These are phyloP conservation scores for Brachionus rubens DNA, from an alignment of 1,140 invertebrate genomes.

Conservation along the genomic window DNA sequence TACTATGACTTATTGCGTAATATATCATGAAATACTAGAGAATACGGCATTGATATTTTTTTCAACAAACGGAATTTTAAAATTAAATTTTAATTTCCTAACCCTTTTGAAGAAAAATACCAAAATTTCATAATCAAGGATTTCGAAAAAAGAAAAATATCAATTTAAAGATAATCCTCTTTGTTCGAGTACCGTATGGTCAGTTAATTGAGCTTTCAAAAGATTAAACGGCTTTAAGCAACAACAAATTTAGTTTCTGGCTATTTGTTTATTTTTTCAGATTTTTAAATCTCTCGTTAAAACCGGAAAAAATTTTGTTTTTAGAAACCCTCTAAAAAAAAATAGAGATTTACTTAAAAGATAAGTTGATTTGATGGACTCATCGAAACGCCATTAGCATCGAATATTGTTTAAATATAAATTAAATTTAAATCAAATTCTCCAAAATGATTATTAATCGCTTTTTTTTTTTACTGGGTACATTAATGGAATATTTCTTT, in stretches of 20 bases:
- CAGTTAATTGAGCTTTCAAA: neutral
- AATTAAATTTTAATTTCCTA: no score
- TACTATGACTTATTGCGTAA: neutral
- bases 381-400: conserved; percentile 42
- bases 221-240: neutral
- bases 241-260: conserved; percentile 2
- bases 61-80: no score
- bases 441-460: conserved; percentile 34
- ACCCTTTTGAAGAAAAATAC: no score
- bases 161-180: neutral
- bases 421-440: conserved; percentile 42
- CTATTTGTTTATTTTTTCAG: conserved; percentile 1
- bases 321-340: neutral
- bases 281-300: conserved; percentile 7
- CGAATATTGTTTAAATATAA: conserved; percentile 1
- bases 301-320: conserved; percentile 36
- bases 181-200: conserved; percentile 2
- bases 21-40: no score
- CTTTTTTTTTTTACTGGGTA: neutral
- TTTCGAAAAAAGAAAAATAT: neutral
- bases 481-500: conserved; percentile 7
- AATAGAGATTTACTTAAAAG: conserved; percentile 17
- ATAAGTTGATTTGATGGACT: conserved; percentile 29
- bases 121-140: no score
- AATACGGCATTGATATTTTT: no score